phyloP scores from a whole-genome alignment of 2,888 invertebrate genomes.

The Dioctria rufipes region DNA sequence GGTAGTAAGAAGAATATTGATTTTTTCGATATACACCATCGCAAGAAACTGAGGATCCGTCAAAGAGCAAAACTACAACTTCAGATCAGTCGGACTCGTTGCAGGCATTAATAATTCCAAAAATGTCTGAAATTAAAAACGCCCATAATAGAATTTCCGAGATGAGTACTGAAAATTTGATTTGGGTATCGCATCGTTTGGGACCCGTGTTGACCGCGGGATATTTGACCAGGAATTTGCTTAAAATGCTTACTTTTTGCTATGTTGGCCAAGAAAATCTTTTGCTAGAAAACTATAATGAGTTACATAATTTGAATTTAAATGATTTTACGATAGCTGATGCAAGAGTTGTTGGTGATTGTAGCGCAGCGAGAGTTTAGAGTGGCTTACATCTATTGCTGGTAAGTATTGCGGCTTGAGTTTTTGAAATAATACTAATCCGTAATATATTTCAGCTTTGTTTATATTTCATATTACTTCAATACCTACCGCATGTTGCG shows the following conservation, averaged over 20 bases:
- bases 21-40: slow-evolving; percentile 70
- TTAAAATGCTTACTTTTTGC: slow-evolving; percentile 94
- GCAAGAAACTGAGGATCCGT: slow-evolving; percentile 60
- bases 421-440: slow-evolving; percentile 38
- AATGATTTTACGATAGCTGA: slow-evolving; percentile 78
- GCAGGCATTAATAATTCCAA: slow-evolving; percentile 69
- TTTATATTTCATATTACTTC: slow-evolving; percentile 88
- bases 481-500: slow-evolving; percentile 92
- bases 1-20: slow-evolving; percentile 76
- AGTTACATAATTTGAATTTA: slow-evolving; percentile 70
- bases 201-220: slow-evolving; percentile 95
- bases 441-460: slow-evolving; percentile 74
- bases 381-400: slow-evolving; percentile 90
- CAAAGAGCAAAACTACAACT: slow-evolving; percentile 57
- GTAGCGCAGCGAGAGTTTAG: slow-evolving; percentile 89
- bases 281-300: slow-evolving; percentile 71
- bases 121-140: slow-evolving; percentile 62
- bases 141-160: slow-evolving; percentile 79
- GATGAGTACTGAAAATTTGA: slow-evolving; percentile 88
- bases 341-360: slow-evolving; percentile 82
- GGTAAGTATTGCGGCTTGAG: slow-evolving; percentile 71
- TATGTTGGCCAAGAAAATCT: slow-evolving; percentile 89
- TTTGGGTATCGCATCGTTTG: slow-evolving; percentile 93
- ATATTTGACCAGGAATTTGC: slow-evolving; percentile 89
- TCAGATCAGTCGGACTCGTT: slow-evolving; percentile 64